Base-by-base conservation (phyloP, 1,140 invertebrate genomes). In the Orchestia grillus region DNA sequence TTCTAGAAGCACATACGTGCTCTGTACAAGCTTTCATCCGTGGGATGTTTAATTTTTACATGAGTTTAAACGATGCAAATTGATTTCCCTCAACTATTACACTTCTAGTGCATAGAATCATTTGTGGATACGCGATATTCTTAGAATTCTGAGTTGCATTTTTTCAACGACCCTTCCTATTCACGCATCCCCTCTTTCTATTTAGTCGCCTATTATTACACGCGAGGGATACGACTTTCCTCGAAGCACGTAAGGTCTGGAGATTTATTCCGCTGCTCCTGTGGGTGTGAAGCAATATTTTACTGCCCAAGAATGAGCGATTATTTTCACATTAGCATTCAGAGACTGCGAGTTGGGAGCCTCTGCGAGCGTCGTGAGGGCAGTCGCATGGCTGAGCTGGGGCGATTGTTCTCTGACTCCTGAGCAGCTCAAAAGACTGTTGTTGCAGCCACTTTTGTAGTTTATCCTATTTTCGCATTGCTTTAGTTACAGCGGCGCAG, bases 241-340 rank as follows among this genome's bases (percentile, higher is more conserved):
- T 77, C 36, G 28, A 77, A 77, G 62, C 62, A 77, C 62, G 62
- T 77, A 77, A 77, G 62, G 62, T 77, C 62, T 77, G 88, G 88
- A 90, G 88, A 90, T 90, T 90, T 90, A 77, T 77, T 77, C 62
- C 62, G 11, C 62, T 77, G 62, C 36, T 41, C 88, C 43, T 19
- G 88, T 0, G 88, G 16, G 88, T 44, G 88, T 90, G 88, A 77
- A 77, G 62, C 88, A 42, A 90, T 90, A 90, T 90, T 90, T 90
- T 90, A 90, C 88, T 90, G 88, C 88, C 43, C 88, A 90, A 90
- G 88, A 90, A 90, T 90, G 88, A 90, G 88, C 88, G 88, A 90
- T 90, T 90, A 90, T 90, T 90, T 90, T 90, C 88, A 44, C 88
- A 90, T 90, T 90, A 90, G 88, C 88, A 90, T 90, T 90, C 41